Percentiles rank a stretch among this genome's conserved stretches.
Conservation (phyloP, 2,888 invertebrate species). For the Mesochorus sp. region DNA sequence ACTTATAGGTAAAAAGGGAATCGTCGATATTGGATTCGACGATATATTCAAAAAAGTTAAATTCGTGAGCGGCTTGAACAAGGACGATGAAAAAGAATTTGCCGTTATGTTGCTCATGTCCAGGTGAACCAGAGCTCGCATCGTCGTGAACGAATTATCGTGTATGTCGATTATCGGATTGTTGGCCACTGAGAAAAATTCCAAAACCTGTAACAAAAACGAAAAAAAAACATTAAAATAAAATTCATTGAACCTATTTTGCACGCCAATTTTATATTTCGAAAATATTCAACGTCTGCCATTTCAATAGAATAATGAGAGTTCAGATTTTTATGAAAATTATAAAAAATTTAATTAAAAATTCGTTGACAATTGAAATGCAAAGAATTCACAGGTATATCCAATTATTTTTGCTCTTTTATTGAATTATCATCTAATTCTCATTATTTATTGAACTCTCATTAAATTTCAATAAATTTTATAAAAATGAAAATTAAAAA, state of each 20-base stretch:
- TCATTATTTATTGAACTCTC: background rate
- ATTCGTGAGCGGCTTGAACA: conserved; percentile 74
- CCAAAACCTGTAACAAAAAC: conserved; percentile 70
- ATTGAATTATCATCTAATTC: no score
- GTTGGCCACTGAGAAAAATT: conserved; percentile 74
- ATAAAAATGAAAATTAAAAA: background rate
- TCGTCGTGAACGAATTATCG: conserved; percentile 74
- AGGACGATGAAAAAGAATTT: conserved; percentile 68
- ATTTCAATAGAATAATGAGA: no score
- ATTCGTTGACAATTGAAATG: no score
- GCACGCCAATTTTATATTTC: no score
- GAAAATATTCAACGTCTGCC: no score
- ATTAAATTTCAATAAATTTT: background rate
- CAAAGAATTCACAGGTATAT: no score
- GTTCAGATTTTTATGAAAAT: no score
- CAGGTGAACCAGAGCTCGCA: conserved; percentile 71
- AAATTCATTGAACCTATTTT: no score
- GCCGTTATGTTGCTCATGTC: conserved; percentile 74
- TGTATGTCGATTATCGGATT: conserved; percentile 79
- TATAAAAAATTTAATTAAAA: no score
- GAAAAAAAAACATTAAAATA: no score
- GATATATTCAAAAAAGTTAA: conserved; percentile 75
- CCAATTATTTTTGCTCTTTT: no score
- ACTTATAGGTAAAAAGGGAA: conserved; percentile 85
- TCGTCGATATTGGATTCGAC: conserved; percentile 83